phyloP scores from a whole-genome alignment of 2,888 invertebrate genomes.

The Steinernema scapterisci region DNA sequence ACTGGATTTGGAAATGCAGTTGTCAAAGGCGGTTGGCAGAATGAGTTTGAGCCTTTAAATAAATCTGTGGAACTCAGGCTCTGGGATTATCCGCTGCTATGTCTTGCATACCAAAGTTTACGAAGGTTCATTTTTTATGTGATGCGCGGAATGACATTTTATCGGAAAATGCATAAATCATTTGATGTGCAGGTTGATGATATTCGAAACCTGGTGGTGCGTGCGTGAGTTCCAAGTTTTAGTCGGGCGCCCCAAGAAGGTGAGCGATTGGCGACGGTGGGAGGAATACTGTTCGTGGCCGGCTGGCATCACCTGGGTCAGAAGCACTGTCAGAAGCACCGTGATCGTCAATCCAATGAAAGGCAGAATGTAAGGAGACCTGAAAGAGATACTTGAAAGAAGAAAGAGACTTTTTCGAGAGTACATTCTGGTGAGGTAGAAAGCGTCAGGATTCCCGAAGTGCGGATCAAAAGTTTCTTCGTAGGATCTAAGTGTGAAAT shows the following conservation, averaged over 20 bases:
- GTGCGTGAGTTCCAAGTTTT: background rate
- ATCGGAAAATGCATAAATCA: too few relatives aligned
- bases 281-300: slow-evolving; percentile 4
- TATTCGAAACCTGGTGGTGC: background rate
- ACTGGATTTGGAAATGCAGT: background rate
- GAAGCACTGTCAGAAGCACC: background rate
- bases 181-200: slow-evolving; percentile 7
- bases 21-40: too few relatives aligned
- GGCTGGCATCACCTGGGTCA: background rate
- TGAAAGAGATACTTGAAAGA: background rate
- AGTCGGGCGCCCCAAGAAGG: background rate
- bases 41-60: too few relatives aligned
- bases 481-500: background rate
- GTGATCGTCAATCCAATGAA: background rate
- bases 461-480: background rate
- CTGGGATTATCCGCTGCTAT: too few relatives aligned
- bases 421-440: slow-evolving; percentile 1
- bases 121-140: too few relatives aligned
- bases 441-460: background rate
- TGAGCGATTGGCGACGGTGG: background rate
- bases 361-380: slow-evolving; percentile 17
- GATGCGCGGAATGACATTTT: too few relatives aligned
- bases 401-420: background rate
- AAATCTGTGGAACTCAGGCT: too few relatives aligned
- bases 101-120: too few relatives aligned